Evolutionary conservation across 2,113 vertebrate species (phyloP), one percentile per base, ranked within the genome.

Genomic region (Macrotis lagotis): DNA sequence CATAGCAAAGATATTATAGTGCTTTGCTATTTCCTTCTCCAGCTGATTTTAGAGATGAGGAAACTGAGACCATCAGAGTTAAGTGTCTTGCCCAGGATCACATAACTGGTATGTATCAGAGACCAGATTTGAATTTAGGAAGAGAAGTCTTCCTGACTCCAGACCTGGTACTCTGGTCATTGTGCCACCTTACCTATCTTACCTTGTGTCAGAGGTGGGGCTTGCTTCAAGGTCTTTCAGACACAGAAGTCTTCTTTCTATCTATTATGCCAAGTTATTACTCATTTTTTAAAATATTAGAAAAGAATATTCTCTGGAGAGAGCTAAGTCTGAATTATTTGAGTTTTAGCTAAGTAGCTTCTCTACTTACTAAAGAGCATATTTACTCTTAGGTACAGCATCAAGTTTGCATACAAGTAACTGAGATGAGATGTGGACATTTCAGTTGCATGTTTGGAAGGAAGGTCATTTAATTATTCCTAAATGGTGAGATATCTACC

Each of bases 401-500:
- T 26, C 49, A 95, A 92, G 91, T 50, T 14, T 89, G 6, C 19
- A 22, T 49, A 50, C 51, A 25, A 28, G 26, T 26, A 94, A 90
- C 31, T 59, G 44, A 90, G 91, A n/a, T 52, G 89, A 91, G 49
- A 22, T 24, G 2, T 24, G 66, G 66, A 25, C 6, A 55, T n/a
- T n/a, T n/a, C n/a, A 11, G 16, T 0, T 31, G 50, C 14, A 1
- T 12, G 51, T 91, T 95, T 25, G 16, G 94, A 96, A 96, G 48
- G 92, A 94, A 97, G 51, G 74, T 91, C 92, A 74, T 89, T 96
- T 95, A 88, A 93, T 97, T 97, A 96, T 31, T 96, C 88, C 74
- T 97, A 52, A 97, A 89, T 14, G 95, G 96, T 95, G 94, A 96
- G 88, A 95, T 96, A 98, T 92, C 96, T 97, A 97, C 95, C 88